Conservation (phyloP, 2,113 vertebrate genomes). For the Struthio camelus region DNA sequence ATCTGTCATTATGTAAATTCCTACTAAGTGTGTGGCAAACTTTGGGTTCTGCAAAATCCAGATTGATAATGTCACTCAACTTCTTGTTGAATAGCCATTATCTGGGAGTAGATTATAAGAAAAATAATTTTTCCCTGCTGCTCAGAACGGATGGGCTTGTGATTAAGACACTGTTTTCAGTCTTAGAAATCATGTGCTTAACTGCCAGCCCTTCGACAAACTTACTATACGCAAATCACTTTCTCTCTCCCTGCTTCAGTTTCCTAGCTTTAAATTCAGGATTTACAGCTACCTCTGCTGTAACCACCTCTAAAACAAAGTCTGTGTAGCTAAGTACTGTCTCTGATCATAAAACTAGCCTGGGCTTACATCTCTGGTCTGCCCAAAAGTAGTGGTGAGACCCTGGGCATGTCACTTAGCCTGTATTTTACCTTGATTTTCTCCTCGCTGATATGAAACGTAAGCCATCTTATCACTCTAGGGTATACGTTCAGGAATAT, state of each 20-base stretch:
- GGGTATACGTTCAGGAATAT: not conserved
- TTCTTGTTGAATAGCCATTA: not conserved
- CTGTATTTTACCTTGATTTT: slow-evolving; percentile 29
- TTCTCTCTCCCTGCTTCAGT: not conserved
- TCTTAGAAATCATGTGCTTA: not conserved
- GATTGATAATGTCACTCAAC: not conserved
- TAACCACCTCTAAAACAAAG: not conserved
- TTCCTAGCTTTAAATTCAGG: not conserved
- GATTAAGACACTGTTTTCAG: not conserved
- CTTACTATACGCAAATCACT: not conserved
- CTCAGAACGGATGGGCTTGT: not conserved
- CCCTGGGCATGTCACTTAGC: not conserved
- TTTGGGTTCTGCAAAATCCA: not conserved
- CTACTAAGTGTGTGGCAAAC: not conserved
- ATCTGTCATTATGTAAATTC: not conserved
- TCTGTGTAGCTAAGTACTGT: not conserved
- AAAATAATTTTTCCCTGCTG: not conserved
- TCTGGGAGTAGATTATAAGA: not conserved
- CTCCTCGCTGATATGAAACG: not conserved
- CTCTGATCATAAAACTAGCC: not conserved
- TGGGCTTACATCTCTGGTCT: not conserved
- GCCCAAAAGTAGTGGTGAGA: not conserved
- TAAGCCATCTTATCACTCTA: not conserved
- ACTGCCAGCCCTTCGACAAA: not conserved
- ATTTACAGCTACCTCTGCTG: not conserved